Evolutionary conservation across 2,888 invertebrate genomes (phyloP).

Genomic region (Sarcophaga subvicina): DNA sequence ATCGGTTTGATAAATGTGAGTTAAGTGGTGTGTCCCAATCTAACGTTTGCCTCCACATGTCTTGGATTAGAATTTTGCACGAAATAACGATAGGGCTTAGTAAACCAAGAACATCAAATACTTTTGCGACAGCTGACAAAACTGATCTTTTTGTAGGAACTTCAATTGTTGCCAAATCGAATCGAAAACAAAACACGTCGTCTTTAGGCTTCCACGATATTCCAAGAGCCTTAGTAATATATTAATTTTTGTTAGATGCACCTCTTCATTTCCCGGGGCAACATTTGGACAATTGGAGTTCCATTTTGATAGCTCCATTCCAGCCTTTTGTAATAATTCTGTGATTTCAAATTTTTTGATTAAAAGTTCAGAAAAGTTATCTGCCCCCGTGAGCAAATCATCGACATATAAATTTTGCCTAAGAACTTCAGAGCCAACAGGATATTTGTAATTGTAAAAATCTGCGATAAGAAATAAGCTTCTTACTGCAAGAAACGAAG

Average conservation of each 20-base stretch:
- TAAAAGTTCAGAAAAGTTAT: slow-evolving; percentile 4
- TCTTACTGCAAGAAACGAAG: slow-evolving; percentile 18
- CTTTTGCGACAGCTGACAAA: background rate
- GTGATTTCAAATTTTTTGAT: slow-evolving; percentile 40
- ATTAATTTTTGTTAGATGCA: background rate
- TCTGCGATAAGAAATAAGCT: slow-evolving; percentile 22
- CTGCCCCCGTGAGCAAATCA: slow-evolving; percentile 8
- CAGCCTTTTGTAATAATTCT: slow-evolving; percentile 32
- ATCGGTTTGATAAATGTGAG: background rate
- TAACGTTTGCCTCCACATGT: slow-evolving; percentile 31
- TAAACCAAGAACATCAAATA: slow-evolving; percentile 37
- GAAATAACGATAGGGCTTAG: slow-evolving; percentile 41
- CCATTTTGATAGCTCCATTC: slow-evolving; percentile 44
- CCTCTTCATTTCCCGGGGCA: background rate
- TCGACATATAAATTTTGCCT: slow-evolving; percentile 1
- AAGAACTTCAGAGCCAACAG: slow-evolving; percentile 3
- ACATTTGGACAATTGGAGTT: slow-evolving; percentile 23
- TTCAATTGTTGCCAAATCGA: slow-evolving; percentile 23
- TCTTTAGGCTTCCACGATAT: slow-evolving; percentile 40
- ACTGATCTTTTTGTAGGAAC: no score
- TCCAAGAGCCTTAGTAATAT: slow-evolving; percentile 37
- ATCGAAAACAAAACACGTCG: slow-evolving; percentile 50
- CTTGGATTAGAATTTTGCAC: slow-evolving; percentile 38
- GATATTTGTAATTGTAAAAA: background rate
- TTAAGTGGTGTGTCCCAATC: slow-evolving; percentile 11